These are phyloP conservation scores for Drosophila melanosoma DNA, from an alignment of 2,888 invertebrate genomes.

Conservation along the genomic window DNA sequence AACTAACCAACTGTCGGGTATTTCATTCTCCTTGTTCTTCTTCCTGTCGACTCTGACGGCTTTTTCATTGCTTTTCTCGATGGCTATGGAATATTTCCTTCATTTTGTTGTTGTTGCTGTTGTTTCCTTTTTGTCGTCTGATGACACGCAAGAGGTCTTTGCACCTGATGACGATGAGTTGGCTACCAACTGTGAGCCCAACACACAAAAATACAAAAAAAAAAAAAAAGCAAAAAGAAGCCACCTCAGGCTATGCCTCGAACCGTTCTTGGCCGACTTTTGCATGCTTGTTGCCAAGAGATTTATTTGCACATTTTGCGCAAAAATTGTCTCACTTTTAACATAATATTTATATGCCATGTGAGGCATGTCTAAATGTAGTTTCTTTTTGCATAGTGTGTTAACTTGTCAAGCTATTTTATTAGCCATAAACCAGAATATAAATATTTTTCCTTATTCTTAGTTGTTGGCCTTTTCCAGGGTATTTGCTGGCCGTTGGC, in stretches of 20 bases:
- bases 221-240: conserved; percentile 9
- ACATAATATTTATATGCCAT: not conserved
- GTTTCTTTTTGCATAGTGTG: no score
- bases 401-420: not conserved
- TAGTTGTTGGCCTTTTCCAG: conserved; percentile 9
- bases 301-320: conserved; percentile 12
- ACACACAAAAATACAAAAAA: conserved; percentile 5
- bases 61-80: conserved; percentile 29
- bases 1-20: conserved; percentile 21
- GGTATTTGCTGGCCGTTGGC: conserved; percentile 16
- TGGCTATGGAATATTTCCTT: conserved; percentile 45
- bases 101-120: conserved; percentile 29
- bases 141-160: conserved; percentile 74
- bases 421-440: not conserved
- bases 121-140: conserved; percentile 26
- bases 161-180: conserved; percentile 59
- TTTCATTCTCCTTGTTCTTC: conserved; percentile 4
- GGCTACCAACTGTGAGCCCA: conserved; percentile 27
- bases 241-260: conserved; percentile 13
- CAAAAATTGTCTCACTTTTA: conserved; percentile 14
- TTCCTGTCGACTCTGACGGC: conserved; percentile 18
- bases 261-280: conserved; percentile 16
- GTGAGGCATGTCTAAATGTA: not conserved
- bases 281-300: conserved; percentile 34
- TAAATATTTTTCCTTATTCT: not conserved